phyloP scores from a whole-genome alignment of 2,113 vertebrate genomes.

The Chamaea fasciata region DNA sequence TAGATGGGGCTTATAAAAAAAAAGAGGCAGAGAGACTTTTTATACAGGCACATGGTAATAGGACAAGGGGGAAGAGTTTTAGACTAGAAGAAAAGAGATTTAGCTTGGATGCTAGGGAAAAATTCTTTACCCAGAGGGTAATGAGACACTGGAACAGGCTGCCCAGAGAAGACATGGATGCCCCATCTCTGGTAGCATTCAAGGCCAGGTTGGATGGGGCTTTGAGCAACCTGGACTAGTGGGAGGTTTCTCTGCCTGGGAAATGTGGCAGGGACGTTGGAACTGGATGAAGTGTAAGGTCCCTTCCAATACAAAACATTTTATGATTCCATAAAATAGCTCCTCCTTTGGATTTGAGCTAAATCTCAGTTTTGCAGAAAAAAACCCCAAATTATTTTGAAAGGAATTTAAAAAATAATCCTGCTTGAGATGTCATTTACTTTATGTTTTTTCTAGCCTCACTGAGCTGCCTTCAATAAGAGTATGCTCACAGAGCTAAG shows the following conservation, averaged over 20 bases:
- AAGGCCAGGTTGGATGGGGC: background rate
- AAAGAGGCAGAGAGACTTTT: background rate
- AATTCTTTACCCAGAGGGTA: background rate
- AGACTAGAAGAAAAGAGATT: background rate
- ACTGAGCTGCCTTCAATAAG: background rate
- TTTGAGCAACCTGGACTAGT: background rate
- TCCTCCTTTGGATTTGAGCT: background rate
- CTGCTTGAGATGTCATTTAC: background rate
- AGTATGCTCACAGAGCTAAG: fast-evolving
- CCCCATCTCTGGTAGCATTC: background rate
- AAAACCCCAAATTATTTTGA: fast-evolving
- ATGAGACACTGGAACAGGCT: background rate
- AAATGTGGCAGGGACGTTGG: fast-evolving
- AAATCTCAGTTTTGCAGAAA: background rate
- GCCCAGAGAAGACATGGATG: background rate
- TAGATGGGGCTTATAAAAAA: background rate
- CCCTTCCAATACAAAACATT: background rate
- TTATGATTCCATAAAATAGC: background rate
- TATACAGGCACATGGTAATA: background rate
- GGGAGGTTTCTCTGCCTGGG: background rate
- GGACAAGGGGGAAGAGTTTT: background rate
- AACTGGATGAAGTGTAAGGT: background rate
- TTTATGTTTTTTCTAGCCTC: background rate
- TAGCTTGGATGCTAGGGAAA: background rate
- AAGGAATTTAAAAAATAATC: background rate